Evolutionary conservation across 2,113 vertebrate genomes (phyloP).

Genomic region (Cyprinodon tularosa): DNA sequence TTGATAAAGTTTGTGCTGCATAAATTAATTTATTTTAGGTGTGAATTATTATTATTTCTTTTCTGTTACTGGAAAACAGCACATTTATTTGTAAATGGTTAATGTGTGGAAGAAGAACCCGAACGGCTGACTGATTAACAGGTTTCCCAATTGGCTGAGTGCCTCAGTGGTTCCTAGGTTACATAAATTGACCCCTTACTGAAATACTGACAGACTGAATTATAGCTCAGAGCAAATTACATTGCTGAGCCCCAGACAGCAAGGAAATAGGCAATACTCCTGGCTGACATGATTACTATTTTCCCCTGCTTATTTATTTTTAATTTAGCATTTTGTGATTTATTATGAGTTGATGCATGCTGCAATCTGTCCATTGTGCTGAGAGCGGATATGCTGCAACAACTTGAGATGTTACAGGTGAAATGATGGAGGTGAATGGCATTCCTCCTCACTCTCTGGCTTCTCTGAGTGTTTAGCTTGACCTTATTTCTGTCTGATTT

Average conservation of each 20-base stretch:
- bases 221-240: slow-evolving; percentile 15
- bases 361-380: background rate
- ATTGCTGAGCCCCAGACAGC: background rate
- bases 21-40: background rate
- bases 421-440: slow-evolving; percentile 1
- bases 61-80: background rate
- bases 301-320: background rate
- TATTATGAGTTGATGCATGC: background rate
- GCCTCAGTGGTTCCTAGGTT: slow-evolving; percentile 31
- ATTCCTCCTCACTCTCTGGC: slow-evolving; percentile 17
- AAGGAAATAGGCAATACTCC: slow-evolving; percentile 9
- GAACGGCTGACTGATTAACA: slow-evolving; percentile 21
- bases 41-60: background rate
- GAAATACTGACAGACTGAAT: slow-evolving; percentile 15
- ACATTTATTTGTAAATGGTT: background rate
- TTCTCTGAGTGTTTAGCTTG: slow-evolving; percentile 27
- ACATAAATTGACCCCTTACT: slow-evolving; percentile 37
- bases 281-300: slow-evolving; percentile 1
- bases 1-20: background rate
- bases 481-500: slow-evolving; percentile 27
- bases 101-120: slow-evolving; percentile 2
- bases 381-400: background rate
- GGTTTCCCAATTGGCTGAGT: slow-evolving; percentile 9
- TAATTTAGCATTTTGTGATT: background rate
- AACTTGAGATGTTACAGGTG: slow-evolving; percentile 9